phyloP scores from a whole-genome alignment of 2,888 invertebrate species.

The Ochropleura plecta region DNA sequence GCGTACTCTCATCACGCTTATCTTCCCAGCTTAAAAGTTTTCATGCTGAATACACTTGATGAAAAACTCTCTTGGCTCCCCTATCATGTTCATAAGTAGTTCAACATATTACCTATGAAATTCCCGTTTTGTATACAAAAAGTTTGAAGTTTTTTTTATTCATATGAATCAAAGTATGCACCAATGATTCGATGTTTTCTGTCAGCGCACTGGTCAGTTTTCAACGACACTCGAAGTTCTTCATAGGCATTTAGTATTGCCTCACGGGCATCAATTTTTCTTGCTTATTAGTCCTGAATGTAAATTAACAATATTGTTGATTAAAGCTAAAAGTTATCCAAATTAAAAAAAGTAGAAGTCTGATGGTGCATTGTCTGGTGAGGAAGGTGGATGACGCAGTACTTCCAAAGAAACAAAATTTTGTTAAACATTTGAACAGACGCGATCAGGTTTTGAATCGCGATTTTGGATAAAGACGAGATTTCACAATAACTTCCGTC shows the following conservation, averaged over 20 bases:
- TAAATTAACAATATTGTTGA: no score
- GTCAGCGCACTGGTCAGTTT: background rate
- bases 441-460: background rate
- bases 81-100: background rate
- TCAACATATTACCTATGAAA: background rate
- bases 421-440: background rate
- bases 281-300: no score
- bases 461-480: background rate
- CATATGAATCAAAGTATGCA: background rate
- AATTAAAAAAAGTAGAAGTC: no score
- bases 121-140: background rate
- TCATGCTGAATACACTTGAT: background rate
- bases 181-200: background rate
- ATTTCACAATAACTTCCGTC: background rate
- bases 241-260: background rate
- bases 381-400: no score
- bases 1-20: background rate
- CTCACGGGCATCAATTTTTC: background rate
- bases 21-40: background rate
- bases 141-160: background rate
- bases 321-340: no score
- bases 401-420: no score
- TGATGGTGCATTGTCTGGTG: no score
- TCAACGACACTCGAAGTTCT: background rate
- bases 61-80: background rate